phyloP scores from a whole-genome alignment of 2,888 invertebrate species.

The Drosophila basisetae region DNA sequence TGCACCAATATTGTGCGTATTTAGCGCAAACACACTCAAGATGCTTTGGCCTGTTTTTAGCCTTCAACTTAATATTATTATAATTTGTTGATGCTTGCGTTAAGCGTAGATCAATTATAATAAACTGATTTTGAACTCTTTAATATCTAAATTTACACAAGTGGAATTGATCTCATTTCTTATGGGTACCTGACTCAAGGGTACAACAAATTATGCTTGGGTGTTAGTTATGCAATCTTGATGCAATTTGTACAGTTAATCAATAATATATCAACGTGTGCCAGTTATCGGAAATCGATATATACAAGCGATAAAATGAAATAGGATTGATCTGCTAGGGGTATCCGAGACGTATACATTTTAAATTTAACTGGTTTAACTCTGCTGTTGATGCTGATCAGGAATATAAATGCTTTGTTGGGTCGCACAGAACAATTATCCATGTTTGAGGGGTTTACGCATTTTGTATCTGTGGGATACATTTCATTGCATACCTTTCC shows the following conservation, averaged over 20 bases:
- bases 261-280: background rate
- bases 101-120: too few relatives aligned
- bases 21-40: background rate
- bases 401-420: background rate
- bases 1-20: background rate
- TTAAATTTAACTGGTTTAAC: background rate
- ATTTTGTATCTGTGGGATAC: background rate
- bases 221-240: background rate
- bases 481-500: constrained; percentile 19
- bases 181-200: background rate
- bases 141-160: background rate
- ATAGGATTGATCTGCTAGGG: background rate
- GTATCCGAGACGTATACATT: background rate
- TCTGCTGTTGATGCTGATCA: background rate
- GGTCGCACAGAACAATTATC: background rate
- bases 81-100: background rate
- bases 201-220: background rate
- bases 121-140: background rate
- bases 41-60: background rate
- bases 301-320: too few relatives aligned
- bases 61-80: background rate
- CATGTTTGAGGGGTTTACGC: background rate
- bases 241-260: background rate
- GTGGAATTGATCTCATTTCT: background rate
- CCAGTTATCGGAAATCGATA: background rate